Evolutionary conservation across 1,140 invertebrate species (phyloP).

Genomic region (Dysdera silvatica): DNA sequence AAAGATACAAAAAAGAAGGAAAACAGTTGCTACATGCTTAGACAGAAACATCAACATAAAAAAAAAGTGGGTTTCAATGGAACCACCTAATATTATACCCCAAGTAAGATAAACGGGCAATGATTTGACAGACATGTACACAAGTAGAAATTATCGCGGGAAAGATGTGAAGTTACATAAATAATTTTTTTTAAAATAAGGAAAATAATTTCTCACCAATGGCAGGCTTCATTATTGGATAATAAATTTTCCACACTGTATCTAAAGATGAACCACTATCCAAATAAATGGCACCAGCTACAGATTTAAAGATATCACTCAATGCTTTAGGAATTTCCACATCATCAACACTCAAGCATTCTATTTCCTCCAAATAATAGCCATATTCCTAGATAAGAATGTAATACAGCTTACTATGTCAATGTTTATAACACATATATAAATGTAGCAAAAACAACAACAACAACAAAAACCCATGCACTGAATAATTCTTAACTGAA

Average conservation of each 20-base stretch:
- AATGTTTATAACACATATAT: too few relatives aligned
- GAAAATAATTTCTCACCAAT: constrained; percentile 43
- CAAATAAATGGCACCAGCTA: constrained; percentile 84
- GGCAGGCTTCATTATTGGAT: constrained; percentile 50
- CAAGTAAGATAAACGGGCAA: neutral
- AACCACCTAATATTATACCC: too few relatives aligned
- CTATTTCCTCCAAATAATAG: constrained; percentile 30
- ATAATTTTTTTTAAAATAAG: neutral
- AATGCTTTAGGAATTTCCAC: constrained; percentile 88
- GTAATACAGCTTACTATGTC: too few relatives aligned
- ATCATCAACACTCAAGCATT: constrained; percentile 57
- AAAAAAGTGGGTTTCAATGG: too few relatives aligned
- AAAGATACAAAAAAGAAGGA: too few relatives aligned
- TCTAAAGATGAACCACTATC: constrained; percentile 72
- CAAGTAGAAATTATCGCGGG: neutral
- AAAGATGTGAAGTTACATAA: too few relatives aligned
- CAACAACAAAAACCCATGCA: too few relatives aligned
- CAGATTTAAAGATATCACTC: constrained; percentile 86
- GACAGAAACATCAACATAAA: too few relatives aligned
- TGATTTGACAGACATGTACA: neutral
- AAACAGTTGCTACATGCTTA: too few relatives aligned
- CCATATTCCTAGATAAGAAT: constrained; percentile 8
- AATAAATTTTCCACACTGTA: constrained; percentile 74
- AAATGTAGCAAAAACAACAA: too few relatives aligned
- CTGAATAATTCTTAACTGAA: too few relatives aligned